Conservation (phyloP, 2,888 invertebrate species). For the Sarcophaga rosellei region DNA sequence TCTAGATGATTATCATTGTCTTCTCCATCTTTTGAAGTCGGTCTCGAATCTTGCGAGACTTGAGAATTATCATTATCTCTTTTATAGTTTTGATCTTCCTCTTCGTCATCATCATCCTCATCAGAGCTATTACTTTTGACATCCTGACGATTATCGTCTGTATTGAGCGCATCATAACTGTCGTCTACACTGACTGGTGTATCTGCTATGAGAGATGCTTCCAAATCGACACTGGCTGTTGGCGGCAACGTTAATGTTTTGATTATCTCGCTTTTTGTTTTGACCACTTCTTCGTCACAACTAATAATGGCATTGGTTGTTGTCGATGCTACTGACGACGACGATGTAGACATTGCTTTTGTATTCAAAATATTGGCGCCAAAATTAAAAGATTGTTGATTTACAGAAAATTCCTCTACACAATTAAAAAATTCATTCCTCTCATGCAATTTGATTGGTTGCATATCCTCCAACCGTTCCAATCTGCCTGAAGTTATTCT, state of each 20-base stretch:
- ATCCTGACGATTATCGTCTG: conserved; percentile 53
- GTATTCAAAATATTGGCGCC: conserved; percentile 78
- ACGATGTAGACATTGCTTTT: conserved; percentile 64
- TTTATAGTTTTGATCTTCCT: conserved; percentile 70
- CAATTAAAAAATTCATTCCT: conserved; percentile 56
- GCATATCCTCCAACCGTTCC: conserved; percentile 71
- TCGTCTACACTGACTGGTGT: conserved; percentile 33
- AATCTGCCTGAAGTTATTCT: conserved; percentile 71
- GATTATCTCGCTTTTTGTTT: conserved; percentile 66
- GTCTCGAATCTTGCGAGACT: conserved; percentile 46
- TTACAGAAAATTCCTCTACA: conserved; percentile 61
- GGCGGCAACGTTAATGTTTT: conserved; percentile 68
- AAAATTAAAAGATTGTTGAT: conserved; percentile 73
- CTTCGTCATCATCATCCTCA: conserved; percentile 65
- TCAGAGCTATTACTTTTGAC: conserved; percentile 59
- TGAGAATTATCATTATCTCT: conserved; percentile 64
- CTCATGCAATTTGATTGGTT: conserved; percentile 66
- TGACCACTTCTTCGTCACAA: conserved; percentile 58
- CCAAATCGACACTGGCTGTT: conserved; percentile 48
- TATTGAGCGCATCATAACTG: conserved; percentile 49
- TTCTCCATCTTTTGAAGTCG: conserved; percentile 68
- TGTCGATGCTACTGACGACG: conserved; percentile 48
- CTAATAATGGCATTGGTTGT: conserved; percentile 42
- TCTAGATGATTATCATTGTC: conserved; percentile 69
- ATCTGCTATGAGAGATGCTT: conserved; percentile 38